Evolutionary conservation across 2,797 vertebrate genomes (phyloP), one percentile per base, ranked within the genome.

Genomic region (Anisognathus igniventris): DNA sequence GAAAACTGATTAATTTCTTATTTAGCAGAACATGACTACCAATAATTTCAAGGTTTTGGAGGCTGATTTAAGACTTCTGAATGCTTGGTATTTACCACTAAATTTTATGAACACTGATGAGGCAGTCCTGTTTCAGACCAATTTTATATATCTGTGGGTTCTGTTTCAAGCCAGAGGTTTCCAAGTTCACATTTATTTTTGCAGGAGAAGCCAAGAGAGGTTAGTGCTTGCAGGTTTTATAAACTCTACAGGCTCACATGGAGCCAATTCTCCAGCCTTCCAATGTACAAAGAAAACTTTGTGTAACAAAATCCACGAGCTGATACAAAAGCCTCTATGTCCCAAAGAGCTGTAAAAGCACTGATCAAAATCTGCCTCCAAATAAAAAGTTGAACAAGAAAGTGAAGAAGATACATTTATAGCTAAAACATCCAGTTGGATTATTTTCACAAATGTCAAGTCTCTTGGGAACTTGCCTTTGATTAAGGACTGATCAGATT

Each of bases 221-320:
- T 94, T 50, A 89, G 57, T 50, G n/a, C 48, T 87, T 85, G 35
- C 77, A 90, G 51, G 64, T 88, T 96, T 94, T 93, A 67, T 91
- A 89, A 95, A 94, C 57, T 73, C 60, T 58, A n/a, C 60, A 53
- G 60, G 30, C 64, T 92, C 14, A 20, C 65, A 82, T 57, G 31
- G 35, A 94, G 88, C 80, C 81, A 95, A 89, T 85, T 91, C 86
- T 90, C 57, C 39, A 83, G 57, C 40, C 50, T 91, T 79, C 66
- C 65, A 79, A 65, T 21, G 19, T 37, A 96, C 84, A 95, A 94
- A 96, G 95, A 93, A 94, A 95, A 93, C 94, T 79, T 87, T 93
- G 81, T 95, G 60, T 71, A 89, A 87, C 67, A 95, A 89, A 95
- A 96, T 84, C 83, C 67, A 37, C 5, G 35, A 79, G 37, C 58